Conservation (phyloP, 2,797 vertebrate genomes). For the Gorsachius magnificus region DNA sequence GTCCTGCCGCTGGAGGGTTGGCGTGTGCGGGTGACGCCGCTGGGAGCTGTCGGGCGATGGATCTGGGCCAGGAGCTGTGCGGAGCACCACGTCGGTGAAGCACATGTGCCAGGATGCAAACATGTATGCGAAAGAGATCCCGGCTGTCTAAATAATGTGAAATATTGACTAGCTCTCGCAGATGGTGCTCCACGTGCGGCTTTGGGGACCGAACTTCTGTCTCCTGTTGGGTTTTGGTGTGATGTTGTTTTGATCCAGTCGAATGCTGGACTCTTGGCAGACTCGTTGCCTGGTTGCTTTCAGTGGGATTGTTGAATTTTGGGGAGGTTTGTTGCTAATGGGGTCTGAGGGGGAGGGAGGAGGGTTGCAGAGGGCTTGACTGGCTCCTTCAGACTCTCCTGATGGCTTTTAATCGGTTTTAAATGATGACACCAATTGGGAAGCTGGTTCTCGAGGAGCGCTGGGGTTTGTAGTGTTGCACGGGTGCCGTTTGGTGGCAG, state of each 20-base stretch:
- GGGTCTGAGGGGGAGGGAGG: background rate
- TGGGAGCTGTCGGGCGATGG: constrained; percentile 16
- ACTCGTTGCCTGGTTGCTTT: background rate
- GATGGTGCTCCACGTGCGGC: constrained; percentile 57
- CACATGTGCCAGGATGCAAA: constrained; percentile 52
- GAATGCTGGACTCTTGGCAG: background rate
- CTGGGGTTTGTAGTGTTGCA: background rate
- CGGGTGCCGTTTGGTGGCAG: constrained; percentile 45
- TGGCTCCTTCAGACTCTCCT: background rate
- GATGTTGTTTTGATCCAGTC: background rate
- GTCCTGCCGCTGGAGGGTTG: background rate
- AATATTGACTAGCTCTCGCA: constrained; percentile 50
- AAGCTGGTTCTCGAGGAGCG: background rate
- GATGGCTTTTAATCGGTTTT: background rate
- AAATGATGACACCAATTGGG: background rate
- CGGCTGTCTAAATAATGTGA: constrained; percentile 61
- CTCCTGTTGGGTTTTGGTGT: background rate
- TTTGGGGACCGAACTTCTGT: background rate
- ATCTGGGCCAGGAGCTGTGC: constrained; percentile 3
- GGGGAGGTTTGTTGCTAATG: background rate
- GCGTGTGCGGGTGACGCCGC: background rate
- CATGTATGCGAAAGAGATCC: constrained; percentile 37
- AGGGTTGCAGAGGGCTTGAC: background rate
- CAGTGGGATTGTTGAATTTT: background rate
- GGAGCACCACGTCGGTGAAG: background rate